Evolutionary conservation across 2,797 vertebrate genomes (phyloP), one percentile per base, ranked within the genome.

Genomic region (Oreochromis grahami): DNA sequence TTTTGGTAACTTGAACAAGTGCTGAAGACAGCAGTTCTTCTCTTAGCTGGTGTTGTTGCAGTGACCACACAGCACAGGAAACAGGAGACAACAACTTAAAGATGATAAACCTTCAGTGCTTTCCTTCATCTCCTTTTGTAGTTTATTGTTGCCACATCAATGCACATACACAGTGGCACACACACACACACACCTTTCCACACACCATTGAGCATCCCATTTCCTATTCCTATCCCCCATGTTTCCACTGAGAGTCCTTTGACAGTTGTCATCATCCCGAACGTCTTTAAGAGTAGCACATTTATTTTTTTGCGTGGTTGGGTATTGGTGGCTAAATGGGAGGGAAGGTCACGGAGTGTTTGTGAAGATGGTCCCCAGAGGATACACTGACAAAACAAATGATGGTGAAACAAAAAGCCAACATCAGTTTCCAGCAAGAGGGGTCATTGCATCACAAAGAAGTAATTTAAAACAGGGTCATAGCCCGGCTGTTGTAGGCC

Each of bases 381-480:
- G 82, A 79, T 26, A 4, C 79, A 8, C 70, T 15, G 24, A 55
- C 76, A 89, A 92, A 90, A 93, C 81, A 92, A 90, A 92, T 86
- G 85, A 77, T 36, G 48, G 80, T 74, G 88, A 91, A 91, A 92
- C 88, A 90, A 93, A 92, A 92, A 89, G 87, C 55, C 76, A 79
- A 80, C 88, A 82, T 81, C 26, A 83, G 79, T 65, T 83, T 53
- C 13, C 83, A 90, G 87, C 58, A 55, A 86, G 80, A 81, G 88
- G 77, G 89, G 88, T 89, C 86, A 93, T 93, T 92, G 84, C 87
- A 91, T 93, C 88, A 92, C 87, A 92, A 90, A 90, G 89, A 89
- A 80, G 90, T 94, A 88, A 93, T 93, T 90, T 92, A 88, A 91
- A 92, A 81, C 86, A 86, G 83, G 85, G 92, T 88, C 38, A 45